A percentile compares a stretch with the other conserved stretches of the same genome.
Evolutionary conservation across 2,888 invertebrate species (phyloP).

Genomic region (Phlogophora meticulosa): DNA sequence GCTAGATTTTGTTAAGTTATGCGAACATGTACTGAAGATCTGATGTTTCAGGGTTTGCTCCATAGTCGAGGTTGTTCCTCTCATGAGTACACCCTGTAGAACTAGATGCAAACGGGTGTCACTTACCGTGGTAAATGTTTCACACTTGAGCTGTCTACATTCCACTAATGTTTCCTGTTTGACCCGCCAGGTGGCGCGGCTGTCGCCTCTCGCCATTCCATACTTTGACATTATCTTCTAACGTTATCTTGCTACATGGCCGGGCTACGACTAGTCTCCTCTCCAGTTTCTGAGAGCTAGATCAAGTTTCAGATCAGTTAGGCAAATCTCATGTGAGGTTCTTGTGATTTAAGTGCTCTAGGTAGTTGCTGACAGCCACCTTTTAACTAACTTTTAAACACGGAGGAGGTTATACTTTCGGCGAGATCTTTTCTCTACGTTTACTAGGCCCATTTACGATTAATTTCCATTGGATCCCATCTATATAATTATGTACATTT

Average conservation of each 20-base stretch:
- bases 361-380: too few relatives aligned
- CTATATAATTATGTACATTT: too few relatives aligned
- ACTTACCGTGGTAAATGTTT: slow-evolving; percentile 20
- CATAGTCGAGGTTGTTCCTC: too few relatives aligned
- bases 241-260: slow-evolving; percentile 4
- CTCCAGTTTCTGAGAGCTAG: slow-evolving; percentile 1
- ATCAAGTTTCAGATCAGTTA: slow-evolving; percentile 2
- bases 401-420: too few relatives aligned
- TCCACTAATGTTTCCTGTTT: slow-evolving; percentile 43
- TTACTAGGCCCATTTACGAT: too few relatives aligned
- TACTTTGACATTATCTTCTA: slow-evolving; percentile 23
- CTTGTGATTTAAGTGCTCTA: not conserved
- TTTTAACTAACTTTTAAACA: too few relatives aligned
- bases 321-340: not conserved
- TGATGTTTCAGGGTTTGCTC: too few relatives aligned
- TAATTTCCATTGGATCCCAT: too few relatives aligned
- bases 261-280: not conserved
- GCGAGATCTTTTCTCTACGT: too few relatives aligned
- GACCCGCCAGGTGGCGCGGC: slow-evolving; percentile 39
- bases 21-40: too few relatives aligned
- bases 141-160: slow-evolving; percentile 28
- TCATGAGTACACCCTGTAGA: too few relatives aligned
- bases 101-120: slow-evolving; percentile 6
- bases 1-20: too few relatives aligned
- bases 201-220: slow-evolving; percentile 16